Conservation (phyloP, 2,113 vertebrate genomes). For the Dromas ardeola region DNA sequence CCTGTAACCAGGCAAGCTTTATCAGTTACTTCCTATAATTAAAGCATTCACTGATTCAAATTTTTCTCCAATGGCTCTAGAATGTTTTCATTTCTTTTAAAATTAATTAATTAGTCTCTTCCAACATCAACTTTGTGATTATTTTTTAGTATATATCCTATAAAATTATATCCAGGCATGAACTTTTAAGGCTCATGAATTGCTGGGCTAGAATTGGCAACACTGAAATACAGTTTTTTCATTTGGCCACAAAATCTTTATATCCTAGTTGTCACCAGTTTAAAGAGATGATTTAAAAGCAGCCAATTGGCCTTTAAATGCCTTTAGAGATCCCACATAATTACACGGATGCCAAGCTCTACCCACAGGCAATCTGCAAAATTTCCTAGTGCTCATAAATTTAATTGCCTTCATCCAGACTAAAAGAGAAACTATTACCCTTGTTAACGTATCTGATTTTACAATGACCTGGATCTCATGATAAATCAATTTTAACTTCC, state of each 20-base stretch:
- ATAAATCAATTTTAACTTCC: background rate
- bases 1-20: background rate
- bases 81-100: background rate
- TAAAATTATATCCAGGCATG: background rate
- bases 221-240: background rate
- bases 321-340: slow-evolving; percentile 64
- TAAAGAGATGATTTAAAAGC: slow-evolving; percentile 47
- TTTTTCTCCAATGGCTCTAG: background rate
- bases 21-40: background rate
- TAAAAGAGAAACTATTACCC: slow-evolving; percentile 44
- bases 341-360: slow-evolving; percentile 63
- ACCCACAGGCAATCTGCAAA: slow-evolving; percentile 69
- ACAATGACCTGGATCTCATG: background rate
- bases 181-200: background rate
- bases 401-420: slow-evolving; percentile 14
- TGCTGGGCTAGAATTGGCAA: background rate
- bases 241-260: slow-evolving; percentile 6
- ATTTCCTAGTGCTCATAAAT: slow-evolving; percentile 48
- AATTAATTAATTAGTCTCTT: background rate
- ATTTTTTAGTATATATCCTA: background rate
- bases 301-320: slow-evolving; percentile 64
- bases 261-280: background rate
- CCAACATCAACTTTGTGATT: background rate
- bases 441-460: slow-evolving; percentile 24
- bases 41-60: background rate